Percentiles rank a stretch among this genome's conserved stretches.
Conservation (phyloP, 2,797 vertebrate genomes). For the Babyrousa celebensis region DNA sequence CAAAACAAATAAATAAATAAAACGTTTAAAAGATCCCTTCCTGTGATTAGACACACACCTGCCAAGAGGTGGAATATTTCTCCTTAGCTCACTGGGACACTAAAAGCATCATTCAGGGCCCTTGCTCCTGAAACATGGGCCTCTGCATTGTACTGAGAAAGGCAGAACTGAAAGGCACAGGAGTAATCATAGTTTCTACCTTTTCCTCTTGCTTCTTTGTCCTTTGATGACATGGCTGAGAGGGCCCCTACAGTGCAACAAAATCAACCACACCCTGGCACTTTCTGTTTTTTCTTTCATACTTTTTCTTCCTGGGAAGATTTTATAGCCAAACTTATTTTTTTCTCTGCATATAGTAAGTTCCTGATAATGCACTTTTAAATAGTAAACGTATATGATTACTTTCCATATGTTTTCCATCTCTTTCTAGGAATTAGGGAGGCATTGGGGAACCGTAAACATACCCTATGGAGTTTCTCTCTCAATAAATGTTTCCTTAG, state of each 20-base stretch:
- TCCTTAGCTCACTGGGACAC: not conserved
- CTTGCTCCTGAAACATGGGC: not conserved
- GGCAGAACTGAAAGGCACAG: not conserved
- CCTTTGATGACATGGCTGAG: not conserved
- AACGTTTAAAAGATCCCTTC: not conserved
- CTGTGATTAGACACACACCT: not conserved
- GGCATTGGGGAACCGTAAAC: not conserved
- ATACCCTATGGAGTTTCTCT: not conserved
- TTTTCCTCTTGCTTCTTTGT: not conserved
- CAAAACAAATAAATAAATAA: not conserved
- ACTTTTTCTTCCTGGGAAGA: not conserved
- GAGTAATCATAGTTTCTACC: not conserved
- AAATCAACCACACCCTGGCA: no score
- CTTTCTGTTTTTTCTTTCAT: not conserved
- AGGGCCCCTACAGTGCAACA: not conserved
- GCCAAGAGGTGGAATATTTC: not conserved
- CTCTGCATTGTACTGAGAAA: not conserved
- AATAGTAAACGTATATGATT: not conserved
- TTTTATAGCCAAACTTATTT: not conserved
- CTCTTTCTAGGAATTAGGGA: not conserved
- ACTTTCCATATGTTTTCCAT: conserved; percentile 27
- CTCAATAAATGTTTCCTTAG: not conserved
- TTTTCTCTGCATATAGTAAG: not conserved
- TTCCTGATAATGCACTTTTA: conserved; percentile 3
- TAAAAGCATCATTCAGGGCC: no score